Base-by-base conservation (phyloP, 2,797 vertebrate genomes). In the Myotis findleyi region DNA sequence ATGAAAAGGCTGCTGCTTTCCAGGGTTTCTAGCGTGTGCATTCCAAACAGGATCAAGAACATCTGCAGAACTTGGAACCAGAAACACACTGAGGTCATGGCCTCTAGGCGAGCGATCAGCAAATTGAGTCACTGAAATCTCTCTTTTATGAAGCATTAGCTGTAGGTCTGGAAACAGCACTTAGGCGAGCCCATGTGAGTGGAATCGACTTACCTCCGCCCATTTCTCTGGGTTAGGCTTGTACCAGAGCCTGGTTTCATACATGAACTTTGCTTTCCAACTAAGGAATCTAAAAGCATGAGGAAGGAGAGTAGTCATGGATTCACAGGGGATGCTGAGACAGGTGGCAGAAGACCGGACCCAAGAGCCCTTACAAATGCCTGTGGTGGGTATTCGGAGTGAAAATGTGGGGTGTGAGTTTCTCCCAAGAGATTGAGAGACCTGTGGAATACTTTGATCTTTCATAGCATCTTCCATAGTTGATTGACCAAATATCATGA, bases 51-150 rank as follows among this genome's bases (percentile, higher is more conserved):
- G 95, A 97, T 97, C 97, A 97, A 92, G 97, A 96, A 96, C 97
- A 97, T 96, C 97, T 97, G 97, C 96, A 95, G 95, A 96, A 96
- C 95, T 97, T 97, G 97, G 97, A 97, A 91, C 89, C 57, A 87
- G 77, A 71, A 62, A 41, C 30, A 21, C 6, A 36, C 91, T 97
- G 91, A 96, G 96, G 97, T 97, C 97, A 97, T 82, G 96, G 96
- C 97, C 97, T 96, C 91, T 97, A 97, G 96, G 96, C 97, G 96
- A 96, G 76, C 0, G 12, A 94, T 97, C 93, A 95, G 94, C 86
- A 92, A 89, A 96, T 41, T 47, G 94, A 97, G 88, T 97, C 97
- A 97, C 92, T 92, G 59, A 81, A 96, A 81, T 89, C 51, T 80
- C 85, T 96, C 55, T 96, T 91, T 92, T 79, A 82, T 84, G 88